Conservation (phyloP, 23 tunicate species). For the Ciona savignyi region DNA sequence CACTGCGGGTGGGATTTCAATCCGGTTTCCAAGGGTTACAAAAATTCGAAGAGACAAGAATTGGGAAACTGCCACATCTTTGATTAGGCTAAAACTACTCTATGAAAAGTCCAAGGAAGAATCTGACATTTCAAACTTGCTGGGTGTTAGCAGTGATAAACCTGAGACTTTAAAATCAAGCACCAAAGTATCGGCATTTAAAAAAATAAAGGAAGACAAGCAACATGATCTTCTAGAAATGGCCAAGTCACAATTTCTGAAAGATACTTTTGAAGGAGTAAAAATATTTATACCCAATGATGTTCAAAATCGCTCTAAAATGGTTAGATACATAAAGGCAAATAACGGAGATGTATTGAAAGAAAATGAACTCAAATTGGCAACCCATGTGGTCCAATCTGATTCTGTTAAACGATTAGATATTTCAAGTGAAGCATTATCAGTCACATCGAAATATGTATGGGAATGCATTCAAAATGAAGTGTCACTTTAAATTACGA, state of each 20-base stretch:
- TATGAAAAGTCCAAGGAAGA: constrained; percentile 85
- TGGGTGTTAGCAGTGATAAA: constrained; percentile 14
- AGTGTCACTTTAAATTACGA: constrained; percentile 1
- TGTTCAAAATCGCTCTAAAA: constrained; percentile 3
- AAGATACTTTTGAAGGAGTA: constrained; percentile 52
- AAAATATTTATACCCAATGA: constrained; percentile 37
- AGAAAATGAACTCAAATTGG: constrained; percentile 38
- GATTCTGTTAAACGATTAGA: constrained; percentile 6
- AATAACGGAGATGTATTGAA: constrained; percentile 69
- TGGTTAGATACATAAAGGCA: constrained; percentile 58
- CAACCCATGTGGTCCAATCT: constrained; percentile 51
- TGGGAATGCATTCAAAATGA: constrained; percentile 54
- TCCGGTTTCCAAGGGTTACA: constrained; percentile 89
- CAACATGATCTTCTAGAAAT: constrained; percentile 2
- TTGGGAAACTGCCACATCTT: constrained; percentile 78
- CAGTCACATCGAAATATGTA: constrained; percentile 23
- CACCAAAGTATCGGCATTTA: background rate
- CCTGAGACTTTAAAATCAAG: constrained; percentile 10
- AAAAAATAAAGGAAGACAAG: constrained; percentile 1
- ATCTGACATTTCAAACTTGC: constrained; percentile 65
- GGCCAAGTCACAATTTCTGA: constrained; percentile 39
- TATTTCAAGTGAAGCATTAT: constrained; percentile 14
- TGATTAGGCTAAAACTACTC: constrained; percentile 33
- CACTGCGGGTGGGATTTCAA: constrained; percentile 91
- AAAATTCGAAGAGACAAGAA: constrained; percentile 73